Evolutionary conservation across 2,888 invertebrate species (phyloP), one percentile per base, ranked within the genome.

Genomic region (Ditylenchus weischeri): DNA sequence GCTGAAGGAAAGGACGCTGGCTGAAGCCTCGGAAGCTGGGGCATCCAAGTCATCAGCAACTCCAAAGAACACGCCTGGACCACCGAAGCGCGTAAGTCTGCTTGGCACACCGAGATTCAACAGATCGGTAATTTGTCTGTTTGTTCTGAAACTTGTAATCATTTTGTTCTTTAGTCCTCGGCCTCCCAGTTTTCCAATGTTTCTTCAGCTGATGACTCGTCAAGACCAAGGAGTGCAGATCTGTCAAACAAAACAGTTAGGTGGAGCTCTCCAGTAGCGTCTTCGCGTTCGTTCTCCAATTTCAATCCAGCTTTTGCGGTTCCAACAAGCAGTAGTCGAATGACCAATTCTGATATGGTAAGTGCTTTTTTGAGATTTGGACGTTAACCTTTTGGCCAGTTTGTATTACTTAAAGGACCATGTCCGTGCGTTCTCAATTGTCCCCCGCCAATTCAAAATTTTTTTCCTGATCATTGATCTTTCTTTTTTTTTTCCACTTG

Each of bases 281-380:
- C 21, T 23, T 54, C 54, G 21, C 43, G 43, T 10, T 8, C 43
- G 1, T 43, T 43, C 8, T 29, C 54, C n/a, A 29, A 54, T 21
- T 54, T 54, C 29, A 29, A 29, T 29, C 29, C 54, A 18, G 29
- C 21, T 3, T 54, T 54, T 54, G 54, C 54, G n/a, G 29, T 54
- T 23, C 54, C 54, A 8, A 29, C 21, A 54, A 54, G 29, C 29
- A 54, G 54, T n/a, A 29, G 23, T 54, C 11, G 43, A 43, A 54
- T 54, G 54, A 5, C 54, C 23, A 15, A 54, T 54, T 54, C 54
- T 11, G 54, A 54, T 54, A 54, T 54, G 54, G 54, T 54, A 13
- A 51, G 29, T 6, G n/a, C 6, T 4, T 19, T 50, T 21, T 50
- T 21, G n/a, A 50, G 21, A 50, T 19, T 50, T 50, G 50, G 50